phyloP scores from a whole-genome alignment of 2,888 invertebrate species.

The Scaptomyza cyrtandrae region DNA sequence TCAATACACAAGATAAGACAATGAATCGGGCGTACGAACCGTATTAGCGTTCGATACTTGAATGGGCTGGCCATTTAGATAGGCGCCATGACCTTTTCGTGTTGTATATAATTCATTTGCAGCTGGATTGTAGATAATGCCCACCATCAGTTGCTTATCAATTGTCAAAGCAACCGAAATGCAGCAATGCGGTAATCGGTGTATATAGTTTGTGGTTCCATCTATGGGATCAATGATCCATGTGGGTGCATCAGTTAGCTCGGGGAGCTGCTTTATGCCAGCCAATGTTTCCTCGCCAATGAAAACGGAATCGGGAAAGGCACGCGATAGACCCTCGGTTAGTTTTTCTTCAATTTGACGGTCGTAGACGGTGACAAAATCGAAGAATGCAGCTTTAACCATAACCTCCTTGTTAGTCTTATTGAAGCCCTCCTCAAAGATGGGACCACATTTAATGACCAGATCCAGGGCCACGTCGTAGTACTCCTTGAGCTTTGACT shows the following conservation, averaged over 20 bases:
- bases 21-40: slow-evolving; percentile 54
- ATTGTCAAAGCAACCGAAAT: slow-evolving; percentile 88
- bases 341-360: slow-evolving; percentile 89
- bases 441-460: slow-evolving; percentile 75
- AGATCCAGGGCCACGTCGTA: slow-evolving; percentile 73
- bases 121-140: slow-evolving; percentile 91
- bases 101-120: slow-evolving; percentile 90
- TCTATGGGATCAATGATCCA: slow-evolving; percentile 95
- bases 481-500: slow-evolving; percentile 68
- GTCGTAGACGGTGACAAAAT: slow-evolving; percentile 92
- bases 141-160: slow-evolving; percentile 87
- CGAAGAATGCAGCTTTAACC: slow-evolving; percentile 87
- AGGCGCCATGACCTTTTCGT: slow-evolving; percentile 89
- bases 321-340: slow-evolving; percentile 85
- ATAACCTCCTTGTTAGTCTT: slow-evolving; percentile 71
- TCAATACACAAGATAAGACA: neutral
- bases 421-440: slow-evolving; percentile 77
- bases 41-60: slow-evolving; percentile 76
- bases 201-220: slow-evolving; percentile 94
- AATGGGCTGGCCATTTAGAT: slow-evolving; percentile 88
- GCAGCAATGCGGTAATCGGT: slow-evolving; percentile 87
- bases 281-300: slow-evolving; percentile 90
- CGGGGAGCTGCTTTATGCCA: slow-evolving; percentile 72
- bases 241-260: slow-evolving; percentile 90
- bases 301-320: slow-evolving; percentile 88